phyloP scores from a whole-genome alignment of 2,113 vertebrate species.

The Alethe castanea region DNA sequence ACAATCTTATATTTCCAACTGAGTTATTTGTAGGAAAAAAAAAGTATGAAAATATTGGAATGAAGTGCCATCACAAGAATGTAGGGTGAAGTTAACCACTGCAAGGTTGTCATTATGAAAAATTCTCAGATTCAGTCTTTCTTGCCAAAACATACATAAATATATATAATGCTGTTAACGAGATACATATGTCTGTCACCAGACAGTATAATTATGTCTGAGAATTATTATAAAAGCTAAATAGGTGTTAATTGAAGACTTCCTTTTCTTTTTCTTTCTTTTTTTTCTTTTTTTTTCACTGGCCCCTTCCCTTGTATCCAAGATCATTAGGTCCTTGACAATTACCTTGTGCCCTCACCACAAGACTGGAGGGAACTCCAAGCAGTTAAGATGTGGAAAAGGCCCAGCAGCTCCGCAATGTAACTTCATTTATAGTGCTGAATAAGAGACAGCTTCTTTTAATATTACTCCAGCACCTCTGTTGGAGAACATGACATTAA shows the following conservation, averaged over 20 bases:
- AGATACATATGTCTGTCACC: neutral
- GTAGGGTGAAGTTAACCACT: constrained; percentile 23
- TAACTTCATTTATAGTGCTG: neutral
- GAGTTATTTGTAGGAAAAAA: constrained; percentile 1
- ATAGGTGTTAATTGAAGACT: constrained; percentile 6
- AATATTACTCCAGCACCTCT: neutral
- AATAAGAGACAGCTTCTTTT: neutral
- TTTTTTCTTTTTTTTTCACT: neutral
- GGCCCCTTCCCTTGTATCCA: neutral
- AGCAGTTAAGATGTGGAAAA: neutral
- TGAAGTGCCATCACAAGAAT: constrained; percentile 29
- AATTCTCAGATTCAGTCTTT: neutral
- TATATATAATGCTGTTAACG: neutral
- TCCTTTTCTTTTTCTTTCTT: neutral
- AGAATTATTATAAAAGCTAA: neutral
- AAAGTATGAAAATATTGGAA: constrained; percentile 28
- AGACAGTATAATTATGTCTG: neutral
- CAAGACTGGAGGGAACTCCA: neutral
- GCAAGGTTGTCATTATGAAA: constrained; percentile 1
- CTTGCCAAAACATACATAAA: constrained; percentile 42
- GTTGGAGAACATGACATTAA: neutral
- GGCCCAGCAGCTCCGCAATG: neutral
- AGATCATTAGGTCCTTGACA: neutral
- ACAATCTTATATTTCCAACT: constrained; percentile 13
- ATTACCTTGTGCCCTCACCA: neutral